Percentiles rank a stretch among this genome's conserved stretches.
phyloP scores from a whole-genome alignment of 2,888 invertebrate species.

The Linyphia triangularis region DNA sequence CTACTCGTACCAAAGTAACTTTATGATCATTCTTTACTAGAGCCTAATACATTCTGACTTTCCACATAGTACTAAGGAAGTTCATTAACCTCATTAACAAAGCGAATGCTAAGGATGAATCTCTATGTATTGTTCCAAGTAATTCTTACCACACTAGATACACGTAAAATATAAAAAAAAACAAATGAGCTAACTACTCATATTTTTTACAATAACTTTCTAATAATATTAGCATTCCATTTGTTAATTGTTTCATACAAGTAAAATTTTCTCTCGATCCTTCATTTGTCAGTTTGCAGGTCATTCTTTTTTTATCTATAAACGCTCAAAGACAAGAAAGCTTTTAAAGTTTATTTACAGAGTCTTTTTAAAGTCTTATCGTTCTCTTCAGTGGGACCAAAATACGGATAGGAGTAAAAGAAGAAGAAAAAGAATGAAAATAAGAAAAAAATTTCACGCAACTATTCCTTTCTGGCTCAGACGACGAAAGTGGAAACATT shows the following conservation, averaged over 20 bases:
- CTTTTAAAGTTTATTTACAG: conserved; percentile 41
- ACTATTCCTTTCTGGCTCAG: conserved; percentile 21
- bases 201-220: too few species aligned
- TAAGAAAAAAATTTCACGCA: background rate
- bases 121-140: too few species aligned
- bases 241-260: too few species aligned
- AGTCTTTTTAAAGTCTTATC: conserved; percentile 44
- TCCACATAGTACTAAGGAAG: background rate
- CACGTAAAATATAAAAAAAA: too few species aligned
- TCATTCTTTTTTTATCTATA: background rate
- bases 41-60: background rate
- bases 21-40: too few species aligned
- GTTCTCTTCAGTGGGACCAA: conserved; percentile 35
- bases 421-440: conserved; percentile 10
- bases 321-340: background rate
- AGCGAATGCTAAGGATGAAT: too few species aligned
- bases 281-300: conserved; percentile 5
- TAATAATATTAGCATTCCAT: too few species aligned
- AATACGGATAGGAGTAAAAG: conserved; percentile 1
- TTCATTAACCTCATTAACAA: background rate
- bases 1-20: too few species aligned
- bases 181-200: too few species aligned
- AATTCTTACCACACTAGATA: too few species aligned
- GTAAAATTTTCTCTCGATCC: too few species aligned
- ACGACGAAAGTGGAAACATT: conserved; percentile 34